Base-by-base conservation (phyloP, 2,888 invertebrate species). In the Exocentrus adspersus region DNA sequence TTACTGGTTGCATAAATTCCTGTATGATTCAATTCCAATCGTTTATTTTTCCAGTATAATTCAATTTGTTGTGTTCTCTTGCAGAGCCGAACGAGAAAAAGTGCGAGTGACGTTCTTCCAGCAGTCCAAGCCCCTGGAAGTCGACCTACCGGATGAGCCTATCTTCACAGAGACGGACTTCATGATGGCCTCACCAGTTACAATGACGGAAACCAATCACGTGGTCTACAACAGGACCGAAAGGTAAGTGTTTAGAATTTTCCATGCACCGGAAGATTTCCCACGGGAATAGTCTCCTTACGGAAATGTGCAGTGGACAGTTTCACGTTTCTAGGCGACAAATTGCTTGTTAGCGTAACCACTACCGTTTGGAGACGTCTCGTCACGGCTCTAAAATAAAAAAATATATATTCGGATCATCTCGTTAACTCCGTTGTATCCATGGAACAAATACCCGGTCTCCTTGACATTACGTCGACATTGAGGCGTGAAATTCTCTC, bases 31-130 rank as follows among this genome's bases (percentile, higher is more conserved):
- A n/a, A n/a, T n/a, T n/a, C n/a, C n/a, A n/a, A n/a, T 9, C n/a
- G n/a, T 32, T 32, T 32, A 32, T 32, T 10, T n/a, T 2, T n/a
- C n/a, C n/a, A 4, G 32, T 9, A 28, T 30, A 30, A 41, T 41
- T 1, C 41, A 41, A 6, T 4, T 45, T 45, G 1, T 9, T 20
- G 24, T 30, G 21, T 42, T 21, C 50, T 42, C 54, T 54, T 88
- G 46, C 87, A 92, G 92, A 83, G 88, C 89, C 82, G 91, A 91
- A 85, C 87, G 91, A 79, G 90, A 90, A 75, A 91, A 90, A 83
- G 92, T 93, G 67, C 90, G 92, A 75, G 93, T 93, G 79, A 90
- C 91, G 74, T 92, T 93, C 85, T 93, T 90, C 85, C 92, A 92
- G 85, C 91, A 91, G 81, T 91, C 87, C 81, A 88, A 90, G 83